phyloP scores from a whole-genome alignment of 35 echinoderm and acorn worm genomes.

The Ptychodera flava region DNA sequence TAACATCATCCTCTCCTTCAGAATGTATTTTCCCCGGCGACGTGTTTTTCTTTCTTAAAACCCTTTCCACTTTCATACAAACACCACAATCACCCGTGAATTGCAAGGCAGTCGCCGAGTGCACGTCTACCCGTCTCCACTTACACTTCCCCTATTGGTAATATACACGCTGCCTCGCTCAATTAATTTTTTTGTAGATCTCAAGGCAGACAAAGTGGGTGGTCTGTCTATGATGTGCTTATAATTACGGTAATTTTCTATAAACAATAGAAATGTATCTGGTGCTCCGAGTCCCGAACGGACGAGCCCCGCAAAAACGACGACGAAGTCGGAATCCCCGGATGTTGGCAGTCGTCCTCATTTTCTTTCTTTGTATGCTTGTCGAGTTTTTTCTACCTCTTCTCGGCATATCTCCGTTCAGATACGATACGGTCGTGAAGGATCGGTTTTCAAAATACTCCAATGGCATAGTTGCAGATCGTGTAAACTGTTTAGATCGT shows the following conservation, averaged over 20 bases:
- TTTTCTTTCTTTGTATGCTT: too few species aligned
- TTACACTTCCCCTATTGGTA: not conserved
- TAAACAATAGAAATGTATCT: not conserved
- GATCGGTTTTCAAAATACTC: not conserved
- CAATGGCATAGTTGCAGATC: not conserved
- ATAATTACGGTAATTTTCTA: constrained; percentile 2
- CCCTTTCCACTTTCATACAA: not conserved
- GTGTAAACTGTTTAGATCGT: not conserved
- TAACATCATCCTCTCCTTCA: too few species aligned
- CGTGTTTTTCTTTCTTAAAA: too few species aligned
- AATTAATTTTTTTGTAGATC: not conserved
- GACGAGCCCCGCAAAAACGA: not conserved
- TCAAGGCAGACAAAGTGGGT: not conserved
- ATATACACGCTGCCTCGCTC: not conserved
- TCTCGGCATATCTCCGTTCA: too few species aligned
- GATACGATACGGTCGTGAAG: too few species aligned
- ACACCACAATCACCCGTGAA: not conserved
- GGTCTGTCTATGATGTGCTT: not conserved
- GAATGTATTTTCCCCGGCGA: too few species aligned
- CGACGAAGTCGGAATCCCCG: not conserved
- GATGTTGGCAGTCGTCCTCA: too few species aligned
- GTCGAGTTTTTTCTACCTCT: too few species aligned
- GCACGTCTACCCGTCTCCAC: not conserved
- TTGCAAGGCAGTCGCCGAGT: not conserved
- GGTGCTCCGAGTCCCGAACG: not conserved